Base-by-base conservation (phyloP, 2,888 invertebrate genomes). In the Endotricha flammealis region DNA sequence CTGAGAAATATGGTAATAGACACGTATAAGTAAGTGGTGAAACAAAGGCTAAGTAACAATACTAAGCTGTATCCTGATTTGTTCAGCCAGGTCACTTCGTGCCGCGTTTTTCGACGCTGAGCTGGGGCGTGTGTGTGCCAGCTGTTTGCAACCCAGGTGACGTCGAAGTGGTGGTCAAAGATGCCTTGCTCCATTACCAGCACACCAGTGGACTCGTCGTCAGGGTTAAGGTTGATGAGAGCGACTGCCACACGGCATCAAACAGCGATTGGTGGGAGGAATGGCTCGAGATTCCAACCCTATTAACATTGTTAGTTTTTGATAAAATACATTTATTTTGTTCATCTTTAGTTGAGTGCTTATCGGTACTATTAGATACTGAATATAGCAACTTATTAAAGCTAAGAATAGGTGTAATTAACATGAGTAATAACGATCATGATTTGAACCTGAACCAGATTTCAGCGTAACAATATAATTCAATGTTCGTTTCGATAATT, bases 81-180 rank as follows among this genome's bases (percentile, higher is more conserved):
- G 80, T 86, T 79, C 75, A 93, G 92, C 90, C 92, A 58, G 90
- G 90, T 68, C 92, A 93, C 78, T 91, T 92, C 71, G 88, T 91
- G 65, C 92, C 92, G 36, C 90, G 90, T 57, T 92, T 92, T 72
- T 90, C 91, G 12, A 90, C 91, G 44, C 77, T 90, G 46, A 91
- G 91, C 56, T 92, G 92, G 92, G 92, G 91, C 1, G 68, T 92
- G 11, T 93, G 92, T 59, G 77, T 92, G 30, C 92, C 92, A 1
- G 85, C 90, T 2, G 88, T 88, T 6, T 92, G 92, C 60, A 79
- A 87, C 11, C 81, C 88, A 12, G 81, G 87, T 28, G 89, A 90
- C 53, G 91, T 90, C 10, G 87, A 88, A 51, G 70, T 73, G 47
- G 70, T 91, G 41, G 61, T 92, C 44, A 87, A 88, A 46, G 87